These are phyloP conservation scores for Lasioglossum leucozonium DNA, from an alignment of 2,888 invertebrate species.

Conservation along the genomic window DNA sequence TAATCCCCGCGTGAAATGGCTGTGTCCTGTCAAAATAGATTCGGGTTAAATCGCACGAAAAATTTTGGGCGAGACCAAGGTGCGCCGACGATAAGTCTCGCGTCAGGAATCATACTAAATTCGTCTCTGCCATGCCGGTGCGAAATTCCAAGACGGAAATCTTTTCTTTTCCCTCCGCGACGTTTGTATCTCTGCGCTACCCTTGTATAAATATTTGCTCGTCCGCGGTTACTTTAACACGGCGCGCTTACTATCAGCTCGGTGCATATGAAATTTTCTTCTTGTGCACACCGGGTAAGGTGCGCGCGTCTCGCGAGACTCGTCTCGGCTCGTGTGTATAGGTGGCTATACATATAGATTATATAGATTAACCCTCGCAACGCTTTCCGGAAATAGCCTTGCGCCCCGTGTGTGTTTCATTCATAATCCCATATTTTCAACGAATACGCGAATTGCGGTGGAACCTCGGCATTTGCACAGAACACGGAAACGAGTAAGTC, in stretches of 20 bases:
- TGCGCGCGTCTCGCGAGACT: neutral
- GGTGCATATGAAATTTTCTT: slow-evolving; percentile 13
- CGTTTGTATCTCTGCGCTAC: slow-evolving; percentile 11
- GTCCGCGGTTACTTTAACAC: slow-evolving; percentile 16
- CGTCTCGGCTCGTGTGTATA: neutral
- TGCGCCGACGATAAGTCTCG: neutral
- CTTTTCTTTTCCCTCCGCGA: neutral
- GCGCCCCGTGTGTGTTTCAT: neutral
- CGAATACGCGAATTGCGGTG: neutral
- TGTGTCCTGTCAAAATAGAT: neutral
- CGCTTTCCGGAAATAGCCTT: neutral
- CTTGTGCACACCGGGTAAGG: slow-evolving; percentile 1
- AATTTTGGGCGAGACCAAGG: neutral
- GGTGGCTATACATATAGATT: neutral
- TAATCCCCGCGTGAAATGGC: too few relatives aligned
- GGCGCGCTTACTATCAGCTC: slow-evolving; percentile 8
- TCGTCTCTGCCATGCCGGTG: neutral
- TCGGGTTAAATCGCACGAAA: neutral
- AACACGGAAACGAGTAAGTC: neutral
- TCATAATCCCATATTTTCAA: neutral
- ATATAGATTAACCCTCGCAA: neutral
- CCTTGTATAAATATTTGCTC: slow-evolving; percentile 27
- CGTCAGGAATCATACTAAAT: neutral
- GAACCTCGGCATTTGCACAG: neutral
- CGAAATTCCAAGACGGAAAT: slow-evolving; percentile 22